Base-by-base conservation (phyloP, 2,888 invertebrate species). In the Sarcophaga caerulescens region DNA sequence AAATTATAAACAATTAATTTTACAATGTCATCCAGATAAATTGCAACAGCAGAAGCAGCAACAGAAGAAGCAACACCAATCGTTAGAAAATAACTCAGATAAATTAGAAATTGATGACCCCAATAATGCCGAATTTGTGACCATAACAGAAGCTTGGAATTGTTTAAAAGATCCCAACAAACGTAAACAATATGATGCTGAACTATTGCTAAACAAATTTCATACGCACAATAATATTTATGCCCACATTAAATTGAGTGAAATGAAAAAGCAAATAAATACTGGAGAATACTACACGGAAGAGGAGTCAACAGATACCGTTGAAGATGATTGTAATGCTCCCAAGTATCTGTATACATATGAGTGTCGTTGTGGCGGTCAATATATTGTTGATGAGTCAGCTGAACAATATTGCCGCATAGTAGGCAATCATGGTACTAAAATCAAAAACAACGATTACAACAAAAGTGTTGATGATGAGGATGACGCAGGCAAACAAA, bases 91-190 rank as follows among this genome's bases (percentile, higher is more conserved):
- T 17, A 74, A 65, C 35, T 63, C 63, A 65, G 62, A 82, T 62
- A 80, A 80, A 21, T 71, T 73, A 75, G 62, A 76, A 73, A 84
- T 44, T 44, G 68, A 71, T 76, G 74, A 73, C 77, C 66, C 73
- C 25, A 81, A 82, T 62, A 79, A 80, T 52, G 19, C 19, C 75
- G 73, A 92, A 87, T 95, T 95, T 91, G 91, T 94, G 81, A 90
- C 91, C 71, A 94, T 97, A 86, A 95, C 95, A 90, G 94, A 95
- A 90, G 97, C 97, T n/a, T 97, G 96, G 96, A 94, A 95, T 88
- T 94, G 95, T 78, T 92, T 97, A 63, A 94, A 95, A 89, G 94
- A 96, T 91, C 94, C 94, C 57, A 91, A 94, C 65, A 93, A 92
- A 70, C 94, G 96, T 78, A 95, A 94, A 91, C 94, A 94, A 88